Evolutionary conservation across 2,888 invertebrate genomes (phyloP).

Genomic region (Polydrusus cervinus): DNA sequence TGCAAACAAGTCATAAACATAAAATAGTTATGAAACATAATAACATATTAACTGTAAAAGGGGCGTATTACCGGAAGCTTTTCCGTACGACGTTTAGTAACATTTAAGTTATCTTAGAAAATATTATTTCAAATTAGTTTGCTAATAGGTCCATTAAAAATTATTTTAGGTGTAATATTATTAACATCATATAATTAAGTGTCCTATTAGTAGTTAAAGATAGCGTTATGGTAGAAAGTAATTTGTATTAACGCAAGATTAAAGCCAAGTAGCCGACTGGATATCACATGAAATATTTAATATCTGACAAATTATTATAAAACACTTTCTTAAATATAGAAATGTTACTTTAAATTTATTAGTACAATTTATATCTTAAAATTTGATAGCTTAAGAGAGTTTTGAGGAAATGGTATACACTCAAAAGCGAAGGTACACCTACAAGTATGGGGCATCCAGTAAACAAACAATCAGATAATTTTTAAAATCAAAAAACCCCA

Average conservation of each 20-base stretch:
- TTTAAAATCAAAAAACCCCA: no score
- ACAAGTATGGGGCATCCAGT: no score
- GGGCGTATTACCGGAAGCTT: constrained; percentile 37
- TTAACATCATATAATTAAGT: constrained; percentile 34
- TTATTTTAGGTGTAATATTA: constrained; percentile 35
- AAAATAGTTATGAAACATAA: not conserved
- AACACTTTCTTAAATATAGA: no score
- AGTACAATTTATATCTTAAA: no score
- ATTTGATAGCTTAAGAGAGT: no score
- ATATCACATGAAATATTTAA: constrained; percentile 14
- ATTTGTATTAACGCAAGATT: constrained; percentile 37
- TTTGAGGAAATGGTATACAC: no score
- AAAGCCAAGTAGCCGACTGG: constrained; percentile 37
- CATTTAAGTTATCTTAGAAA: constrained; percentile 22
- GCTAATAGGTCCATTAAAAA: constrained; percentile 40
- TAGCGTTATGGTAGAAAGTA: constrained; percentile 23
- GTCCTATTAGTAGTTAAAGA: constrained; percentile 32
- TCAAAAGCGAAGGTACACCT: no score
- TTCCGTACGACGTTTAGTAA: not conserved
- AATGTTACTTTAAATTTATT: no score
- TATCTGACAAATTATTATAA: not conserved
- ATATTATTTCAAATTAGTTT: constrained; percentile 35
- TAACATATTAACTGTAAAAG: constrained; percentile 7
- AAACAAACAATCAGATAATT: no score
- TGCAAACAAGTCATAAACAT: not conserved